These are phyloP conservation scores for Halocaridina rubra DNA, from an alignment of 2,888 invertebrate species.

Conservation along the genomic window DNA sequence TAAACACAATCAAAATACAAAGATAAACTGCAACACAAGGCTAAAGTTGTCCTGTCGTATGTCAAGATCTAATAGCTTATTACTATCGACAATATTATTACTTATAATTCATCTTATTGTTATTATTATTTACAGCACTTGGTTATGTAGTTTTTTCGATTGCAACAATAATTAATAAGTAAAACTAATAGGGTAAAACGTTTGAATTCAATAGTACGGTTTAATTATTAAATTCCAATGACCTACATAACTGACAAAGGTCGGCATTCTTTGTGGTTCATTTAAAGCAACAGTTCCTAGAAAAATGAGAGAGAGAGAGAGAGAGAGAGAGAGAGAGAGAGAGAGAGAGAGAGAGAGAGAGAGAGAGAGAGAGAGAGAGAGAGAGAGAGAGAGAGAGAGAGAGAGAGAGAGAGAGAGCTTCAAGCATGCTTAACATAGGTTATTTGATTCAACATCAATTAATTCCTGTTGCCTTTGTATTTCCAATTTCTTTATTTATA, in stretches of 20 bases:
- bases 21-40: too few relatives aligned
- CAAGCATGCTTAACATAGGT: too few relatives aligned
- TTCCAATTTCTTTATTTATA: too few relatives aligned
- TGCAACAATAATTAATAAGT: too few relatives aligned
- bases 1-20: too few relatives aligned
- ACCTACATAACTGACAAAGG: not conserved
- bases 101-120: not conserved
- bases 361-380: not conserved
- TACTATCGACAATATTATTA: too few relatives aligned
- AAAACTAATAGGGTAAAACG: conserved; percentile 10
- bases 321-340: not conserved
- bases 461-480: too few relatives aligned
- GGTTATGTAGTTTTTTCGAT: too few relatives aligned
- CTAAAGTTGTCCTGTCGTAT: too few relatives aligned
- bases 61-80: too few relatives aligned
- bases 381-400: not conserved
- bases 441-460: too few relatives aligned
- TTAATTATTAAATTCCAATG: not conserved
- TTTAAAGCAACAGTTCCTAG: not conserved
- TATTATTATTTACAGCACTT: not conserved
- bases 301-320: not conserved
- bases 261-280: not conserved
- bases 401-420: not conserved
- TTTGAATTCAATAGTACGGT: not conserved
- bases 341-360: not conserved